A percentile compares a stretch with the other conserved stretches of the same genome.
phyloP scores from a whole-genome alignment of 1,140 invertebrate genomes.

The Thaumetopoea pityocampa region DNA sequence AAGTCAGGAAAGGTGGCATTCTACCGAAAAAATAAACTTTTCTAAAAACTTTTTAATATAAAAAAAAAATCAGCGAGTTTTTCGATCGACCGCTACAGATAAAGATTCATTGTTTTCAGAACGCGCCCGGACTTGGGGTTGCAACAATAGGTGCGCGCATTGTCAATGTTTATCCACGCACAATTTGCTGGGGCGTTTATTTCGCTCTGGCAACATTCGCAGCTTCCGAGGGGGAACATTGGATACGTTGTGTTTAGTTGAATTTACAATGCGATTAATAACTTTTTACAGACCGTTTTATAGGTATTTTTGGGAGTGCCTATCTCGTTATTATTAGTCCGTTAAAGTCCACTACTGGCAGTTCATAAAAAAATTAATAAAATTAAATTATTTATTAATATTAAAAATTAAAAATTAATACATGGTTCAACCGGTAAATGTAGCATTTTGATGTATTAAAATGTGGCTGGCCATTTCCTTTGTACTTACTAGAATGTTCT shows the following conservation, averaged over 20 bases:
- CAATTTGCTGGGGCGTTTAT: constrained; percentile 61
- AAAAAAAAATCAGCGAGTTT: constrained; percentile 23
- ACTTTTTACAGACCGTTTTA: constrained; percentile 19
- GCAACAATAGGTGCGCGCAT: constrained; percentile 56
- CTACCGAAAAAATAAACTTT: background rate
- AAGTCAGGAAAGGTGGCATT: no score
- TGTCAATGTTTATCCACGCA: constrained; percentile 70
- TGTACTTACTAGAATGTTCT: no score
- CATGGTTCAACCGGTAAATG: no score
- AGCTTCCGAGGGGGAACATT: constrained; percentile 16
- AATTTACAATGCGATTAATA: constrained; percentile 50
- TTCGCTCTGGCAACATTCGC: constrained; percentile 49
- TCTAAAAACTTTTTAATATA: no score
- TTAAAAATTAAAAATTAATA: no score
- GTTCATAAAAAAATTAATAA: no score
- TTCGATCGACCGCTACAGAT: constrained; percentile 35
- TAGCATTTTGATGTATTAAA: no score
- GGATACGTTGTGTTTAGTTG: constrained; percentile 17
- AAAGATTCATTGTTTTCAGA: constrained; percentile 29
- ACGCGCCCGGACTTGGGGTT: constrained; percentile 31
- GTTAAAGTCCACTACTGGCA: no score
- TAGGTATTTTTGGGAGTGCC: no score
- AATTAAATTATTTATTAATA: no score
- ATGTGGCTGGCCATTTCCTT: no score
- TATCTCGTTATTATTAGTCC: no score